Evolutionary conservation across 2,888 invertebrate species (phyloP).

Genomic region (Drosophila basisetae): DNA sequence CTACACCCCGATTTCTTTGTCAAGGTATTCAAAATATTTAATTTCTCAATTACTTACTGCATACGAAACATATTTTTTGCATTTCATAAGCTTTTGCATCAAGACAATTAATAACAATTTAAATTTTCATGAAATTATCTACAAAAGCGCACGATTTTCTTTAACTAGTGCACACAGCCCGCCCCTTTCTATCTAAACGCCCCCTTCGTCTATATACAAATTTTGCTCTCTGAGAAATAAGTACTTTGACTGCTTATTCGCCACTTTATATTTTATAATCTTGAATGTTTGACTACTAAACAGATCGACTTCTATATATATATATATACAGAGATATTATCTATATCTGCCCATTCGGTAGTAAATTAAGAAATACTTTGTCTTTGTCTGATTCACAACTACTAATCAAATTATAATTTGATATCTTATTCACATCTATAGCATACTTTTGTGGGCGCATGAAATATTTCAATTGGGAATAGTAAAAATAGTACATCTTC

Average conservation of each 20-base stretch:
- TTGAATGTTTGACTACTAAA: constrained; percentile 9
- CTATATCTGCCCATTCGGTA: background rate
- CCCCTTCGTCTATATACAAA: constrained; percentile 1
- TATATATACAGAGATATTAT: background rate
- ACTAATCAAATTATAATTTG: background rate
- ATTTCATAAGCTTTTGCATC: constrained; percentile 70
- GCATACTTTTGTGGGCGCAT: constrained; percentile 25
- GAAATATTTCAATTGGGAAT: background rate
- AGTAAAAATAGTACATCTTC: background rate
- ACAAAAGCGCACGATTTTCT: constrained; percentile 42
- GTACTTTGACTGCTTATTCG: constrained; percentile 13
- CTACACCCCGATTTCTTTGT: constrained; percentile 85
- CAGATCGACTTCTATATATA: background rate
- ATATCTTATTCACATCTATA: background rate
- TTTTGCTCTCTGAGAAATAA: background rate
- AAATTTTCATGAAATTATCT: constrained; percentile 19
- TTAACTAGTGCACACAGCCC: constrained; percentile 41
- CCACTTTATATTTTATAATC: constrained; percentile 7
- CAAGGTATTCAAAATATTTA: constrained; percentile 82
- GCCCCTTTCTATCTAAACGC: background rate
- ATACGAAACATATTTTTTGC: constrained; percentile 58
- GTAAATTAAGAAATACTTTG: background rate
- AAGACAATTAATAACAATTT: constrained; percentile 45
- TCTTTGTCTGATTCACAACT: constrained; percentile 19
- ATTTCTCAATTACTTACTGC: constrained; percentile 66